phyloP scores from a whole-genome alignment of 1,140 invertebrate genomes.

The Ips typographus region DNA sequence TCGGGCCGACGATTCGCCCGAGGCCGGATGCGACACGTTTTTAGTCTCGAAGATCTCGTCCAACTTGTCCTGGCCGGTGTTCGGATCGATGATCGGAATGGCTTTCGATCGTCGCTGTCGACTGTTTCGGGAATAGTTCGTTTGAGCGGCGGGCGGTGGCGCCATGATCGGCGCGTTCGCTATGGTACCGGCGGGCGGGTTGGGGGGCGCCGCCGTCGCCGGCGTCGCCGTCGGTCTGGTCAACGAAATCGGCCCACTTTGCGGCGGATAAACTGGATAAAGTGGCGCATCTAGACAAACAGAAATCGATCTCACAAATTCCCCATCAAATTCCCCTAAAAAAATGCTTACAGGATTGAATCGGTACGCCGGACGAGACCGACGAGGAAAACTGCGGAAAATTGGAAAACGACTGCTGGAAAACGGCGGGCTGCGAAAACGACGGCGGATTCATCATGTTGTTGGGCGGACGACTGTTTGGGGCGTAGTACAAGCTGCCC shows the following conservation, averaged over 20 bases:
- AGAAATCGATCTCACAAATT: too few species aligned
- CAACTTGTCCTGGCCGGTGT: slow-evolving; percentile 45
- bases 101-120: slow-evolving; percentile 34
- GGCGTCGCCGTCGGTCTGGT: slow-evolving; percentile 4
- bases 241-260: slow-evolving; percentile 3
- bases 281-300: too few species aligned
- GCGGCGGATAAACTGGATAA: neutral
- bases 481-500: neutral
- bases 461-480: too few species aligned
- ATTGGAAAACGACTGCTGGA: neutral
- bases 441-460: neutral
- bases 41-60: slow-evolving; percentile 44
- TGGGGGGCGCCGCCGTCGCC: slow-evolving; percentile 8
- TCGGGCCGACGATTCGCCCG: slow-evolving; percentile 50
- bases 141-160: neutral
- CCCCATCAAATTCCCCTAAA: neutral
- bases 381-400: slow-evolving; percentile 3
- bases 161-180: slow-evolving; percentile 1
- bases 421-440: neutral
- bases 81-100: slow-evolving; percentile 48
- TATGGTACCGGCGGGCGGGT: slow-evolving; percentile 26
- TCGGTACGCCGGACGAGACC: neutral
- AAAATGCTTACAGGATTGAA: slow-evolving; percentile 4
- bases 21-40: slow-evolving; percentile 46
- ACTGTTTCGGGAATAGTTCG: neutral